These are phyloP conservation scores for Malurus elegans DNA, from an alignment of 2,113 vertebrate species.

Conservation along the genomic window DNA sequence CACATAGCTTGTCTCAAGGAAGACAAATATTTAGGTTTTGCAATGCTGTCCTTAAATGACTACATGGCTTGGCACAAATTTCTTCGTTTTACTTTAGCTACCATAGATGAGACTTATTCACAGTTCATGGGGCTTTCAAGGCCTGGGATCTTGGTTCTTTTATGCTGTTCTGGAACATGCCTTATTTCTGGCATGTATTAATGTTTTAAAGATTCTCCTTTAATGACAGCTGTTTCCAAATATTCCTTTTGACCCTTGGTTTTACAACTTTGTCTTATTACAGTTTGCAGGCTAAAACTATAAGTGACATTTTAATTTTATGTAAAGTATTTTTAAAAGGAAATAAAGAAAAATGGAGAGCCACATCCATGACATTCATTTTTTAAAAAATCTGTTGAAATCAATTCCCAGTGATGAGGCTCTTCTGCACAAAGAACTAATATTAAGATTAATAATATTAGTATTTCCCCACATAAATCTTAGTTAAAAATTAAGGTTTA, in stretches of 20 bases:
- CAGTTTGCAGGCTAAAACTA: background rate
- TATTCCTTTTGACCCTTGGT: background rate
- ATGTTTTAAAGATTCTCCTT: background rate
- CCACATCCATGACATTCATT: background rate
- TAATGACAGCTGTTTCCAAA: background rate
- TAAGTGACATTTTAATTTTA: background rate
- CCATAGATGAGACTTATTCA: background rate
- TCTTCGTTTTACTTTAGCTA: background rate
- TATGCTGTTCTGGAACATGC: background rate
- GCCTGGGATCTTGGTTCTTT: background rate
- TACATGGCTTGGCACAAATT: background rate
- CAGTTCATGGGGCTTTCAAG: background rate
- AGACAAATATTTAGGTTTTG: constrained; percentile 59
- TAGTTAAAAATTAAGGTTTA: background rate
- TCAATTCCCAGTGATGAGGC: background rate
- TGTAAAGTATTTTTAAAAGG: background rate
- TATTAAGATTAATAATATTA: background rate
- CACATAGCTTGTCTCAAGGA: constrained; percentile 17
- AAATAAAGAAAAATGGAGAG: background rate
- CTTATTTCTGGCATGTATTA: background rate
- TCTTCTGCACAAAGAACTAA: background rate
- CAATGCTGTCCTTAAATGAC: constrained; percentile 43
- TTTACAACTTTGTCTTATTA: background rate
- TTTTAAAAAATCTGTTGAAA: background rate
- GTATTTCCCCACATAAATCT: background rate